phyloP scores from a whole-genome alignment of 2,888 invertebrate species.

The Macrophya alboannulata region DNA sequence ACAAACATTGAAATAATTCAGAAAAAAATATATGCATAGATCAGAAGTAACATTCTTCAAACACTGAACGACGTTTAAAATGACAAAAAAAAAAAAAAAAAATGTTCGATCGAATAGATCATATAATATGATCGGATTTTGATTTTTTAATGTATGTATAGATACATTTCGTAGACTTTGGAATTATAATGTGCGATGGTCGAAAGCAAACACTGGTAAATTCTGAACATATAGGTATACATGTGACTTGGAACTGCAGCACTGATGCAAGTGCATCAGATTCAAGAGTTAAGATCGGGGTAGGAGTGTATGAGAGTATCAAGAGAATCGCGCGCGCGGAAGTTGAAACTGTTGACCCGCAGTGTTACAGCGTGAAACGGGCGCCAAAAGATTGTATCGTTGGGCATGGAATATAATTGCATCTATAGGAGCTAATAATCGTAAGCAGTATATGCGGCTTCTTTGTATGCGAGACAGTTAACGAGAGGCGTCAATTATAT shows the following conservation, averaged over 20 bases:
- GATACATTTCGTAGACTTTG: background rate
- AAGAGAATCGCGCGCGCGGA: conserved; percentile 38
- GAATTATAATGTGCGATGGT: background rate
- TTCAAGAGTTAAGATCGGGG: conserved; percentile 1
- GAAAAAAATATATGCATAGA: background rate
- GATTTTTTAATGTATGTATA: background rate
- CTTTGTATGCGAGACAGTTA: conserved; percentile 66
- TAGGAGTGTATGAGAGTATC: background rate
- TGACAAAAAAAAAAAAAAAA: background rate
- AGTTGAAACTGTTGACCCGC: conserved; percentile 53
- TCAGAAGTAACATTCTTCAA: background rate
- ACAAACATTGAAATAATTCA: background rate
- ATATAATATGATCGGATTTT: background rate
- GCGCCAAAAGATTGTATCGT: conserved; percentile 55
- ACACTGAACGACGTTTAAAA: background rate
- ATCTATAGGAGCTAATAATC: conserved; percentile 59
- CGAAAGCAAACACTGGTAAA: background rate
- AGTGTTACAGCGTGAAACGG: conserved; percentile 52
- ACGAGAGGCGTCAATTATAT: conserved; percentile 77
- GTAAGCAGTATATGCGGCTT: conserved; percentile 60
- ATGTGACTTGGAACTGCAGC: background rate
- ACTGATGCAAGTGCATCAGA: background rate
- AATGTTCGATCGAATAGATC: background rate
- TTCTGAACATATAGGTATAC: too few relatives aligned
- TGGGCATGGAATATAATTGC: conserved; percentile 58